Base-by-base conservation (phyloP, 2,888 invertebrate genomes). In the Eurytoma californica region DNA sequence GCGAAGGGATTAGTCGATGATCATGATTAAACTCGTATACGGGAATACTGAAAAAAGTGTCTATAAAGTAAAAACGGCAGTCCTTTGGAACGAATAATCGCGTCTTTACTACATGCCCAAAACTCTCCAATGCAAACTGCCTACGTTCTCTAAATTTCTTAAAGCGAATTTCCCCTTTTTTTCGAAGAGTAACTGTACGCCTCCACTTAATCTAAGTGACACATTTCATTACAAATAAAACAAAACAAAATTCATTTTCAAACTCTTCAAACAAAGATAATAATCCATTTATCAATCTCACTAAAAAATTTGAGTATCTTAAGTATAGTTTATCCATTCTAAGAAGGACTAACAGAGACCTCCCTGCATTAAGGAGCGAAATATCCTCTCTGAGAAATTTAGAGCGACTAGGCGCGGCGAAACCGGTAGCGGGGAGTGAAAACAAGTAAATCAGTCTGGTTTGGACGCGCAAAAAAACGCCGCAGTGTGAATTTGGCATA, bases 401-500 rank as follows among this genome's bases (percentile, higher is more conserved):
- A 12, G 13, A 18, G 30, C 63, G 9, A 18, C 13, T 18, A 12
- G n/a, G n/a, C n/a, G 53, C 53, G 16, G 14, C 18, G 5, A 16
- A 60, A 51, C 49, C 18, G 39, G 49, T 24, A 53, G 20, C 39
- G 39, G 39, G 39, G 9, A 39, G 39, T 39, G 39, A 39, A 73
- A 51, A 65, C 47, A 47, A 65, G 65, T 47, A 69, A 70, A 70
- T 79, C 75, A 79, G 66, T 75, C 70, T 79, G 66, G 58, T 75
- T 66, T 13, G 9, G 60, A 70, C 14, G 47, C 69, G 70, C 79
- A 49, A 60, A 70, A 39, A 51, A 65, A 20, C 73, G 53, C 20
- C 47, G 55, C 55, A 47, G 53, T 77, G 66, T 82, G 83, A 85
- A 83, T 84, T 86, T 87, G 87, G 86, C 86, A 85, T 60, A 53